Evolutionary conservation across 2,888 invertebrate genomes (phyloP).

Genomic region (Diloba caeruleocephala): DNA sequence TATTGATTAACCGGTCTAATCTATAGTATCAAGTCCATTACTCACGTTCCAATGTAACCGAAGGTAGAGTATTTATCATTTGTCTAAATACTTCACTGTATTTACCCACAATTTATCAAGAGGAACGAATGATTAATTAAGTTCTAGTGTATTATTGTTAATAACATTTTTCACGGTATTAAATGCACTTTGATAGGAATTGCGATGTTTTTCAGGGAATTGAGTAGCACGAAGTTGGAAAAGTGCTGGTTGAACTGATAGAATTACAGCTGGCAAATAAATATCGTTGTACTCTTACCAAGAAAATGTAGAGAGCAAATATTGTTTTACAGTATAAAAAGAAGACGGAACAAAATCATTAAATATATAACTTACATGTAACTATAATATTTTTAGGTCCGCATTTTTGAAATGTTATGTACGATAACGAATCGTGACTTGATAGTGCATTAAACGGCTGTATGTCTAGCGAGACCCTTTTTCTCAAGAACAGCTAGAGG

Average conservation of each 20-base stretch:
- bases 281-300: conserved; percentile 4
- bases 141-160: conserved; percentile 1
- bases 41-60: conserved; percentile 54
- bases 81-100: conserved; percentile 48
- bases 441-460: too few relatives aligned
- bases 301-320: conserved; percentile 4
- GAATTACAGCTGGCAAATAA: conserved; percentile 24
- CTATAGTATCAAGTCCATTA: conserved; percentile 60
- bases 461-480: too few relatives aligned
- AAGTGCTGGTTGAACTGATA: conserved; percentile 21
- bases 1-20: conserved; percentile 62
- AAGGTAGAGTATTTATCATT: conserved; percentile 51
- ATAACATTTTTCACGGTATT: conserved; percentile 7
- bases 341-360: neutral
- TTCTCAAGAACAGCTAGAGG: too few relatives aligned
- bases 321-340: conserved; percentile 2
- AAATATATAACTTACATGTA: too few relatives aligned
- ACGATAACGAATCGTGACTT: too few relatives aligned
- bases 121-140: conserved; percentile 36
- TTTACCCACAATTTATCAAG: conserved; percentile 45
- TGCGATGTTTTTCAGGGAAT: conserved; percentile 16
- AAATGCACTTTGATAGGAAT: conserved; percentile 19
- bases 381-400: too few relatives aligned
- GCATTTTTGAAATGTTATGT: too few relatives aligned
- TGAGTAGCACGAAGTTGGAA: conserved; percentile 16